These are phyloP conservation scores for Puma concolor DNA, from an alignment of 2,113 vertebrate genomes.

Conservation along the genomic window DNA sequence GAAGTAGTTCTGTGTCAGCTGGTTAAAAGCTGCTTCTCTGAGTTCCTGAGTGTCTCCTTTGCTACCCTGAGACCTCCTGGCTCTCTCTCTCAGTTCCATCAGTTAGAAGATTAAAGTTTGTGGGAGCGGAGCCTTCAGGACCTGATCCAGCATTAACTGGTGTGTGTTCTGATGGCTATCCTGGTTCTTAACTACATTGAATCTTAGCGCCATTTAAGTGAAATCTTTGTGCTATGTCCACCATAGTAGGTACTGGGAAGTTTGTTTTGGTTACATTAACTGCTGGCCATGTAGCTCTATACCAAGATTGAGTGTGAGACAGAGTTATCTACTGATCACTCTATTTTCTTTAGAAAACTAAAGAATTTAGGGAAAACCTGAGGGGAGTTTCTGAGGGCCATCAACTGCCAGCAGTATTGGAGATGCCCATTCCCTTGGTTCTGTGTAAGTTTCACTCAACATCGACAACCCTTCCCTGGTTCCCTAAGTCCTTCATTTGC, in stretches of 20 bases:
- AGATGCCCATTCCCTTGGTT: not conserved
- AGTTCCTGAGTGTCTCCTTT: not conserved
- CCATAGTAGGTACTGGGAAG: not conserved
- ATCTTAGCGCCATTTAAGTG: not conserved
- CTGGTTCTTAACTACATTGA: not conserved
- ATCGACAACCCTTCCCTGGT: not conserved
- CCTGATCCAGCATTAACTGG: too few species aligned
- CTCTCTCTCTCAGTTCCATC: not conserved
- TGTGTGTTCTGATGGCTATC: not conserved
- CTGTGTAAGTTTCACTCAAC: not conserved
- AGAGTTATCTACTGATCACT: not conserved
- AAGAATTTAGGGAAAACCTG: not conserved
- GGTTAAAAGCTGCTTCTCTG: not conserved
- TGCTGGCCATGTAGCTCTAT: not conserved
- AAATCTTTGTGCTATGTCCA: not conserved
- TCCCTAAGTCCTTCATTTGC: not conserved
- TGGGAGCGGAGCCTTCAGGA: not conserved
- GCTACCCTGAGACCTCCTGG: not conserved
- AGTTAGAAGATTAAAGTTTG: not conserved
- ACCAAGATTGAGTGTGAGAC: not conserved
- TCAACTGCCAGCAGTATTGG: not conserved
- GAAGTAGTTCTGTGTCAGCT: not conserved
- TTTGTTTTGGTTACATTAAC: not conserved
- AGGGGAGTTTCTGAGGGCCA: not conserved
- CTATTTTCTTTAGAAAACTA: not conserved